Base-by-base conservation (phyloP, 1,140 invertebrate species). In the Spodoptera litura region DNA sequence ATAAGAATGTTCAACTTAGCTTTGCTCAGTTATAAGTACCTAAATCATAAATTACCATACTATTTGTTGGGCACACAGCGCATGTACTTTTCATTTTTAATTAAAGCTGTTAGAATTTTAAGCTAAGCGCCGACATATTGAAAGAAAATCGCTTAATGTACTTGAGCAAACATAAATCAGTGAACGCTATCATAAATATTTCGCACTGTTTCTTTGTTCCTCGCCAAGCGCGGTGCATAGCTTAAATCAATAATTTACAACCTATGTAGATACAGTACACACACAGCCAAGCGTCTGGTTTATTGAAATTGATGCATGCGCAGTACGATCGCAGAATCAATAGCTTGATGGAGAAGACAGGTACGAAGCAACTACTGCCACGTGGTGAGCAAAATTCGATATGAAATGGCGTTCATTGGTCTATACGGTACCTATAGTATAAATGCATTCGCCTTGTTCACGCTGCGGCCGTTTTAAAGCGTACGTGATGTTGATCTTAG, bases 231-330 rank as follows among this genome's bases (percentile, higher is more conserved):
- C 55, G n/a, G 27, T 61, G 59, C 59, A n/a, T 44, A 44, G 38
- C 38, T 61, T 38, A 13, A 61, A 61, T 35, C 59, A 61, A 61
- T 61, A 61, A 61, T 8, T 61, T 44, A 44, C 13, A 38, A 44
- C 31, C 27, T 15, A 44, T 27, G 35, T 62, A 62, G 64, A n/a
- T 62, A 25, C n/a, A 35, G 31, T n/a, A 35, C 5, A 62, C 38
- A 35, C 11, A 38, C 11, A 62, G 4, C 31, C 4, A 6, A 15
- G 59, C 31, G 59, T n/a, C 35, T 44, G n/a, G 35, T 15, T 62
- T 35, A 31, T 44, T 5, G 38, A 35, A 62, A 62, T 62, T 62
- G 59, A 62, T 62, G 59, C 59, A 62, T 62, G 59, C 59, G 59
- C 59, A 62, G 59, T 38, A 62, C 35, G n/a, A 38, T 62, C 31